Evolutionary conservation across 2,113 vertebrate genomes (phyloP).

Genomic region (Prochilodus magdalenae): DNA sequence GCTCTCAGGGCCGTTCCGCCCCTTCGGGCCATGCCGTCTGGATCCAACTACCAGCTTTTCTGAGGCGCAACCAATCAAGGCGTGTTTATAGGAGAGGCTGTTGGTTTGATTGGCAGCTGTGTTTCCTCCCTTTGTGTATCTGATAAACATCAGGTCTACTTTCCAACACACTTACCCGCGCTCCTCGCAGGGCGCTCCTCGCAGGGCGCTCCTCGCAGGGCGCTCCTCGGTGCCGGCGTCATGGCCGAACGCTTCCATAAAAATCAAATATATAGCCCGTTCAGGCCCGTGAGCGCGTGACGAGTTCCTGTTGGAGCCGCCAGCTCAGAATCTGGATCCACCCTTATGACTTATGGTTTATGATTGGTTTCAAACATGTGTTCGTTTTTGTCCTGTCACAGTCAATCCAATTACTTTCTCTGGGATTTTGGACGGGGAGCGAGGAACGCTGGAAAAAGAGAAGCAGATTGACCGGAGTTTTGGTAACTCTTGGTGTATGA

Average conservation of each 20-base stretch:
- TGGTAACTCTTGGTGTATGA: too few species aligned
- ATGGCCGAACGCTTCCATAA: neutral
- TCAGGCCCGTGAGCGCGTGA: neutral
- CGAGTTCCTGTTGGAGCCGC: neutral
- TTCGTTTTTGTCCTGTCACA: neutral
- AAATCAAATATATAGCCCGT: neutral
- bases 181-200: neutral
- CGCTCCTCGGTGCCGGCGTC: neutral
- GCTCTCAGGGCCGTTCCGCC: neutral
- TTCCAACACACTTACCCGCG: neutral
- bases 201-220: neutral
- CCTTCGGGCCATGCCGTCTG: neutral
- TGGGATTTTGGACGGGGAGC: neutral
- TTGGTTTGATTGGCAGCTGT: neutral
- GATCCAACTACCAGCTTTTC: neutral
- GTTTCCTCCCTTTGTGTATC: neutral
- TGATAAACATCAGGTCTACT: neutral
- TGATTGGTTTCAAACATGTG: neutral
- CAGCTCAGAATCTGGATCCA: neutral
- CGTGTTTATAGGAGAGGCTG: neutral
- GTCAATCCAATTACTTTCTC: neutral
- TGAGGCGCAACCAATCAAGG: slow-evolving; percentile 5
- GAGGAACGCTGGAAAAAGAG: too few species aligned
- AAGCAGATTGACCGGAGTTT: too few species aligned
- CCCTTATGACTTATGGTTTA: neutral